A percentile compares a stretch with the other conserved stretches of the same genome.
Conservation (phyloP, 2,888 invertebrate genomes). For the Metellina segmentata region DNA sequence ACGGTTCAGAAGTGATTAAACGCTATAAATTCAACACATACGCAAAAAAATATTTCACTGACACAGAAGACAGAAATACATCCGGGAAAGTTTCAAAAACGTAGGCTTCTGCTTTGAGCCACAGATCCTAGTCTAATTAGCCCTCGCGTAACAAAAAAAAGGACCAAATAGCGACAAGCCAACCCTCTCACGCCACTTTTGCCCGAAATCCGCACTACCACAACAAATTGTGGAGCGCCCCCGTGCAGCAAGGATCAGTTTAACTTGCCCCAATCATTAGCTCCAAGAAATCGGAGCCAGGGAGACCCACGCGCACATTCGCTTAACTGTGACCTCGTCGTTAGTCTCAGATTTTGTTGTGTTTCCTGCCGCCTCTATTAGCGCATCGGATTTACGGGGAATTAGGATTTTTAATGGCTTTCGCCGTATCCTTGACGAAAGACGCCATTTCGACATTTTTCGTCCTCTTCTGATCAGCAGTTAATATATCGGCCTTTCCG, state of each 20-base stretch:
- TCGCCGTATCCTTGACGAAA: neutral
- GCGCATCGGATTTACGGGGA: neutral
- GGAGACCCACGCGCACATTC: slow-evolving; percentile 19
- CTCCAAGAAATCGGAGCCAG: slow-evolving; percentile 35
- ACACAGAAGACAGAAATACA: too few relatives aligned
- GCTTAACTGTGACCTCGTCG: slow-evolving; percentile 43
- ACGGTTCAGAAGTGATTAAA: too few relatives aligned
- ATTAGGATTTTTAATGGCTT: slow-evolving; percentile 15
- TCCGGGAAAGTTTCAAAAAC: too few relatives aligned
- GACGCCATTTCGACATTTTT: neutral
- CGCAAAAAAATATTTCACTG: too few relatives aligned
- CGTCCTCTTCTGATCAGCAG: too few relatives aligned
- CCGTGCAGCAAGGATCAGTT: neutral
- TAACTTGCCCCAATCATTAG: slow-evolving; percentile 46
- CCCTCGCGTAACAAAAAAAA: neutral
- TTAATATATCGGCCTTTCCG: too few relatives aligned
- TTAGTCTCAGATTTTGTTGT: slow-evolving; percentile 51
- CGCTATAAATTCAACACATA: too few relatives aligned
- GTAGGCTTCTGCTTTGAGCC: too few relatives aligned
- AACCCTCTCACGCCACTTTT: too few relatives aligned
- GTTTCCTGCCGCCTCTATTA: slow-evolving; percentile 17
- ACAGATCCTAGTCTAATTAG: too few relatives aligned
- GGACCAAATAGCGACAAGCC: neutral
- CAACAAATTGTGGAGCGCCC: slow-evolving; percentile 7
- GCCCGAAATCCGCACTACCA: neutral